Conservation (phyloP, 2,888 invertebrate species). For the Anoplius nigerrimus region DNA sequence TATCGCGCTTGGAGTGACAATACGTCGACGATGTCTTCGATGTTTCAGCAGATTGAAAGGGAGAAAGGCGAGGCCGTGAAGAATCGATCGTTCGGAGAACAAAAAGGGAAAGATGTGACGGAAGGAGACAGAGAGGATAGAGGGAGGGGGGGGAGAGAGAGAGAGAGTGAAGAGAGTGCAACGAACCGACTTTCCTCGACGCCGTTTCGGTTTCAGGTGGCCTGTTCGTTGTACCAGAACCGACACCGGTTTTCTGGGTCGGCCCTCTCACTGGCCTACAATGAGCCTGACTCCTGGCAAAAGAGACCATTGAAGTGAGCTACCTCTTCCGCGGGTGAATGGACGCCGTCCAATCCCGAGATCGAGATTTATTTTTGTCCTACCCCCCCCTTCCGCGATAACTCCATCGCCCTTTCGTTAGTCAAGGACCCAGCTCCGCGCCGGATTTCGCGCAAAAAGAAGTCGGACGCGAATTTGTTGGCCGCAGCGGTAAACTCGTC, state of each 20-base stretch:
- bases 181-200: slow-evolving; percentile 52
- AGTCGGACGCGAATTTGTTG: no score
- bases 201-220: slow-evolving; percentile 51
- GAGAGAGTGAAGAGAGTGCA: slow-evolving; percentile 34
- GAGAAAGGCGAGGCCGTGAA: background rate
- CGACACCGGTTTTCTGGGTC: slow-evolving; percentile 54
- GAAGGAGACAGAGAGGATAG: slow-evolving; percentile 28
- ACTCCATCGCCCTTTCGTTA: slow-evolving; percentile 5
- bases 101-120: background rate
- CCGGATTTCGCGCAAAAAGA: no score
- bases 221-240: slow-evolving; percentile 38
- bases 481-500: no score
- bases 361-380: slow-evolving; percentile 44
- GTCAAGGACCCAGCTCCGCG: slow-evolving; percentile 1
- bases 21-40: background rate
- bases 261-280: slow-evolving; percentile 63
- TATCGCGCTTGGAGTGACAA: no score
- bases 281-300: slow-evolving; percentile 37
- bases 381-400: slow-evolving; percentile 17
- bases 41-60: background rate
- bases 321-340: slow-evolving; percentile 42
- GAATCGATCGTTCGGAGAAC: background rate
- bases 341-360: slow-evolving; percentile 34
- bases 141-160: background rate
- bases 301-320: slow-evolving; percentile 52